Evolutionary conservation across 2,113 vertebrate genomes (phyloP).

Genomic region (Chlorodrepanis virens): DNA sequence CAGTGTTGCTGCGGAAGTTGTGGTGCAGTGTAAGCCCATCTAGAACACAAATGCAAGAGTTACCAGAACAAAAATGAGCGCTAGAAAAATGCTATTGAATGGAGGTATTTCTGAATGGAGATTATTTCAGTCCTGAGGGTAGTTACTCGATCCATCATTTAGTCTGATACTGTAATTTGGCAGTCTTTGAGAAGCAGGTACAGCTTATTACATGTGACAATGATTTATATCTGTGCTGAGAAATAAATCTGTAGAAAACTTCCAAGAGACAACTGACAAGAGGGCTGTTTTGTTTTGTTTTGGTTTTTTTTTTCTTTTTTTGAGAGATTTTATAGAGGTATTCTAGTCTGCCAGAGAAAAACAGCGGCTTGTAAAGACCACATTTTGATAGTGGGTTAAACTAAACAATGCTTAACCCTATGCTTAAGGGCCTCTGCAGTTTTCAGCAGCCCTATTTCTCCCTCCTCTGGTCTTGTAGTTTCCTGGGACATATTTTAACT

Average conservation of each 20-base stretch:
- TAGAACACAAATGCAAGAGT: background rate
- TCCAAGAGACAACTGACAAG: conserved; percentile 3
- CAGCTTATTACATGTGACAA: conserved; percentile 21
- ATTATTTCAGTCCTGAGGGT: background rate
- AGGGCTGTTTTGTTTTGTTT: background rate
- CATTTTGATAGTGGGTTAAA: background rate
- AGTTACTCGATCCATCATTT: conserved; percentile 39
- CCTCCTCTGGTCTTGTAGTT: background rate
- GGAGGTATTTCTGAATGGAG: background rate
- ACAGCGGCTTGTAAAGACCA: conserved; percentile 27
- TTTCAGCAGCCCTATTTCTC: background rate
- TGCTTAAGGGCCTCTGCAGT: background rate
- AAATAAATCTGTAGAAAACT: conserved; percentile 51
- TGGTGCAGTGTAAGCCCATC: background rate
- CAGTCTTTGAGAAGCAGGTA: conserved; percentile 43
- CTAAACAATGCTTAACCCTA: conserved; percentile 13
- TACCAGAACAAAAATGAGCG: background rate
- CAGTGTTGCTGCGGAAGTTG: background rate
- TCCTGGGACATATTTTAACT: background rate
- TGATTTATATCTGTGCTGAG: conserved; percentile 47
- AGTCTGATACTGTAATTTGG: conserved; percentile 22
- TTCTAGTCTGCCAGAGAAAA: conserved; percentile 23
- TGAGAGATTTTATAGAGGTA: conserved; percentile 4
- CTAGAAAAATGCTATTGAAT: background rate
- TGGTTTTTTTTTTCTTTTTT: background rate